Conservation (phyloP, 2,888 invertebrate species). For the Brachypalpus laphriformis region DNA sequence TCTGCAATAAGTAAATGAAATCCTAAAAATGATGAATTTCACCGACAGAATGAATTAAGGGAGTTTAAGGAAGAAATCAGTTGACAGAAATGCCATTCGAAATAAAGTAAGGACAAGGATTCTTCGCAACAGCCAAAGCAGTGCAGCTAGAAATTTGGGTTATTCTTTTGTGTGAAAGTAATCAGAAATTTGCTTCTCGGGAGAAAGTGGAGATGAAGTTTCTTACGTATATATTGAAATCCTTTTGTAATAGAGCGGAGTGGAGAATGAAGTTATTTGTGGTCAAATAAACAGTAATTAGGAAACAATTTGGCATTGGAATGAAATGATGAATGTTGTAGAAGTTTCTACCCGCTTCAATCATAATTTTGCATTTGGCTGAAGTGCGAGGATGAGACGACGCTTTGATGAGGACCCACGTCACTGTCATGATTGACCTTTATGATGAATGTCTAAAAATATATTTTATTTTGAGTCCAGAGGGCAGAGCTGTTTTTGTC, state of each 20-base stretch:
- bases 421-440: constrained; percentile 7
- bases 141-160: background rate
- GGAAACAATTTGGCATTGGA: background rate
- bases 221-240: background rate
- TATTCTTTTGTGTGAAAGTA: constrained; percentile 11
- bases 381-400: background rate
- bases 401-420: background rate
- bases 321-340: background rate
- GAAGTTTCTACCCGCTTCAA: background rate
- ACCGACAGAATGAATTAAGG: constrained; percentile 20
- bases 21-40: constrained; percentile 48
- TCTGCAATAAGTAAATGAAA: constrained; percentile 29
- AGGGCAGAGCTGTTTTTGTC: background rate
- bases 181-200: background rate
- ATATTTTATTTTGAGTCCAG: background rate
- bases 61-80: background rate
- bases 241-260: background rate
- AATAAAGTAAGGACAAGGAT: background rate
- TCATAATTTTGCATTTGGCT: background rate
- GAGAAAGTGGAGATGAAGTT: background rate
- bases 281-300: constrained; percentile 9
- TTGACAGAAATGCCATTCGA: constrained; percentile 13
- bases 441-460: background rate
- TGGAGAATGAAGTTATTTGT: background rate
- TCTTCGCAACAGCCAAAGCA: background rate